Percentiles rank a stretch among this genome's conserved stretches.
These are phyloP conservation scores for Phymanthus crucifer DNA, from an alignment of 92 coral and sea anemone genomes.

Conservation along the genomic window DNA sequence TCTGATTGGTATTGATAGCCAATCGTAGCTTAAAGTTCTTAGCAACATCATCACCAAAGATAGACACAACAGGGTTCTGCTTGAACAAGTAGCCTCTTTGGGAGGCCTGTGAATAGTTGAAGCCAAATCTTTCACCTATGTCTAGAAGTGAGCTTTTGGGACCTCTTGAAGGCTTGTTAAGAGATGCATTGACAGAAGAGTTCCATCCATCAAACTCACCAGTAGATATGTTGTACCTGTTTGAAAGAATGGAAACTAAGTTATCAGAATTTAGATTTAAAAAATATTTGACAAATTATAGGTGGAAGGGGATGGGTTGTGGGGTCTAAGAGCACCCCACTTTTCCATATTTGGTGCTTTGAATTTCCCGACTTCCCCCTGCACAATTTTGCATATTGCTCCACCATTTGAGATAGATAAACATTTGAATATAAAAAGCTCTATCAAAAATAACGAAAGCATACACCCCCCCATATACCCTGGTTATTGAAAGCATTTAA, in stretches of 20 bases:
- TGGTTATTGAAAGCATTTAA: too few relatives aligned
- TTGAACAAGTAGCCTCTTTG: conserved; percentile 88
- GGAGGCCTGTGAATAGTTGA: conserved; percentile 65
- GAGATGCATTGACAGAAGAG: conserved; percentile 75
- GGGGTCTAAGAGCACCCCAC: too few relatives aligned
- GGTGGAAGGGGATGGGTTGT: too few relatives aligned
- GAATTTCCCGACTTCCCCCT: too few relatives aligned
- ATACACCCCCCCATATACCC: too few relatives aligned
- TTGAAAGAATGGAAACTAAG: background rate
- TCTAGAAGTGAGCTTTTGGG: conserved; percentile 53
- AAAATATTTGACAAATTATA: too few relatives aligned
- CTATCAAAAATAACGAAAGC: too few relatives aligned
- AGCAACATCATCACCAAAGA: conserved; percentile 67
- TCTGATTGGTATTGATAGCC: conserved; percentile 93
- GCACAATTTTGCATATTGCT: too few relatives aligned
- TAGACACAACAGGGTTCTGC: conserved; percentile 86
- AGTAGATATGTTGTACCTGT: conserved; percentile 95
- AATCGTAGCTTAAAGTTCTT: conserved; percentile 75
- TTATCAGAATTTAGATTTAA: too few relatives aligned
- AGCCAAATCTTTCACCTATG: conserved; percentile 66
- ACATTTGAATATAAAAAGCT: too few relatives aligned
- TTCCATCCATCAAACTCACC: conserved; percentile 96
- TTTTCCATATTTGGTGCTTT: too few relatives aligned
- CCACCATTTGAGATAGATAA: too few relatives aligned
- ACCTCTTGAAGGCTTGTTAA: conserved; percentile 50